Evolutionary conservation across 2,888 invertebrate species (phyloP), one percentile per base, ranked within the genome.

Genomic region (Imbricaverruca yamaguchii): DNA sequence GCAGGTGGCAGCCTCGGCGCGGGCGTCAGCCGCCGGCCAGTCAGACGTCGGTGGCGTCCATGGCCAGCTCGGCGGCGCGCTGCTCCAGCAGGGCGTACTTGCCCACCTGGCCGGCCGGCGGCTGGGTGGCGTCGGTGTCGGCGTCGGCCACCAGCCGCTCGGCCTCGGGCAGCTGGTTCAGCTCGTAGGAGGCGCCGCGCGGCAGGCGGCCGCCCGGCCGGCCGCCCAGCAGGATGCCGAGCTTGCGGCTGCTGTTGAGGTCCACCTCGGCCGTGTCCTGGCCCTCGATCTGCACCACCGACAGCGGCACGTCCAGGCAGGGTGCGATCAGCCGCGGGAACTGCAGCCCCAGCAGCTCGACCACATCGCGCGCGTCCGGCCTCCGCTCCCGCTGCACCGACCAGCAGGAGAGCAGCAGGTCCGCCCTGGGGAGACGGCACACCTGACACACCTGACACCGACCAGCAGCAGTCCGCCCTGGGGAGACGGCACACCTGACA

Each of bases 401-500:
- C 94, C 96, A 95, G 87, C 96, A 96, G 57, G 92, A 91, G 85
- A 91, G 91, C 85, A 96, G 91, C 81, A 96, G 88, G 78, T 89
- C 90, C 86, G 92, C 92, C 84, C 94, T 94, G 89, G 23, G 88
- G 80, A 82, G 61, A 79, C 65, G 59, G 53, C n/a, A 53, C 57
- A 61, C 39, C 39, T 39, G 39, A 39, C 39, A 39, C 39, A 4
- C 39, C 39, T 39, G 39, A 39, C 4, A 39, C 39, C 39, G 39
- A 39, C 39, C 39, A 39, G 39, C 25, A 61, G 8, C 53, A 55
- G 25, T 83, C 81, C 59, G 53, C 21, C 21, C 80, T 23, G 21
- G 11, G 63, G 18, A 21, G 18, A 57, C 57, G 55, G 4, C 39
- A 39, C 39, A 39, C 39, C 39, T 39, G 39, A 39, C 39, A 39